phyloP scores from a whole-genome alignment of 2,113 vertebrate species.

The Syrmaticus mikado region DNA sequence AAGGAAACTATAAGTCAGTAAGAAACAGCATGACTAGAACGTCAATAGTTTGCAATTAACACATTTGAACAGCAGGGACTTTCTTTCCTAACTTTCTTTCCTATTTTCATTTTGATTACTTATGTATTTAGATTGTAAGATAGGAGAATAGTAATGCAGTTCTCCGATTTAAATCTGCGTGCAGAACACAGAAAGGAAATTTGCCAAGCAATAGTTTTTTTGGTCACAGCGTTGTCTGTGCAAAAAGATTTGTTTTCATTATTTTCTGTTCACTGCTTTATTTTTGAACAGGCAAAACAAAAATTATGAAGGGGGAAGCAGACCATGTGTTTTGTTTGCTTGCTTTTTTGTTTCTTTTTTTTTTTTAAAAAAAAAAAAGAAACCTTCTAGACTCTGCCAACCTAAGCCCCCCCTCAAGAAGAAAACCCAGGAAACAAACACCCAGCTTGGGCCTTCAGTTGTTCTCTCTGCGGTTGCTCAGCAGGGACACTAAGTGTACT shows the following conservation, averaged over 20 bases:
- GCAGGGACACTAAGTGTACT: rapidly evolving
- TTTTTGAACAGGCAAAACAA: not conserved
- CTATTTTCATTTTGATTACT: conserved; percentile 30
- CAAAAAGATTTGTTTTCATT: not conserved
- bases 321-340: not conserved
- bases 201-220: not conserved
- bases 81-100: not conserved
- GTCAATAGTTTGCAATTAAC: conserved; percentile 16
- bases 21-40: not conserved
- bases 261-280: not conserved
- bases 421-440: not conserved
- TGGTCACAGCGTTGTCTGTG: not conserved
- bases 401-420: not conserved
- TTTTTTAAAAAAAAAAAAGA: not conserved
- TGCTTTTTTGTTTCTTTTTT: not conserved
- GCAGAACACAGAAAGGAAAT: conserved; percentile 9
- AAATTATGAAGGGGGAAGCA: not conserved
- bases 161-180: not conserved
- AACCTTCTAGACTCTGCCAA: not conserved
- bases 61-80: conserved; percentile 21
- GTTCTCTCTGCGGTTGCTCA: not conserved
- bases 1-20: not conserved
- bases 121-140: not conserved
- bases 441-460: not conserved
- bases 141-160: not conserved